These are phyloP conservation scores for Pteropus rufus DNA, from an alignment of 2,797 vertebrate genomes.

Conservation along the genomic window DNA sequence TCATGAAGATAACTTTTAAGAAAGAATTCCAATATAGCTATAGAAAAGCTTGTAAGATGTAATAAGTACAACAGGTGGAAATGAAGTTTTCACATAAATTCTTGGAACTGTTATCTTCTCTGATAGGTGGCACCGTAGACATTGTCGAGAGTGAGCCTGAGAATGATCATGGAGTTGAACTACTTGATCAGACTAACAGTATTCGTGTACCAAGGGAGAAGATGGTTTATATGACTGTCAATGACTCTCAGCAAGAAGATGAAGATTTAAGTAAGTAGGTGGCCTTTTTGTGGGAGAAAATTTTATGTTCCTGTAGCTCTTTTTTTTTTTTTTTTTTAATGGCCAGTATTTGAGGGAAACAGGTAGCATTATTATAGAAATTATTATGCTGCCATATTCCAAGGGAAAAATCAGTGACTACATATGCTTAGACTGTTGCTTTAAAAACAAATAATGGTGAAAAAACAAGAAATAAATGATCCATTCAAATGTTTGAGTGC, in stretches of 20 bases:
- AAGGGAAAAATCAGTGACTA: neutral
- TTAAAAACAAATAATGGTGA: slow-evolving; percentile 30
- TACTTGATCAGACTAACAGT: slow-evolving; percentile 90
- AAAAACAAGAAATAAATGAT: slow-evolving; percentile 39
- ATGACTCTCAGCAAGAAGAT: slow-evolving; percentile 94
- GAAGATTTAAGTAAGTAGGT: slow-evolving; percentile 92
- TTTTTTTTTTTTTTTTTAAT: neutral
- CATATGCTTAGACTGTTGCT: neutral
- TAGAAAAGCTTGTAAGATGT: slow-evolving; percentile 28
- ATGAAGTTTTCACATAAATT: slow-evolving; percentile 57
- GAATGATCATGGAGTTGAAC: slow-evolving; percentile 87
- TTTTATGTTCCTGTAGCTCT: neutral
- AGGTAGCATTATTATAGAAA: slow-evolving; percentile 19
- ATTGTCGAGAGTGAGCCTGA: slow-evolving; percentile 95
- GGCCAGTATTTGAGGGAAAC: slow-evolving; percentile 23
- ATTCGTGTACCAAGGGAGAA: slow-evolving; percentile 94
- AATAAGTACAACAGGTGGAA: slow-evolving; percentile 21
- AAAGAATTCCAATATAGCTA: slow-evolving; percentile 3
- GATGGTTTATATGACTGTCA: slow-evolving; percentile 99
- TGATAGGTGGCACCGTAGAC: slow-evolving; percentile 94
- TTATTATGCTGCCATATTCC: neutral
- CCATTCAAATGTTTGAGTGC: slow-evolving; percentile 33
- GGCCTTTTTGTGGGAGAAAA: slow-evolving; percentile 79
- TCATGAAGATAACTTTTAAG: slow-evolving; percentile 58
- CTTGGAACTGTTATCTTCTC: slow-evolving; percentile 68